Conservation (phyloP, 2,888 invertebrate species). For the Oeneis ivallda region DNA sequence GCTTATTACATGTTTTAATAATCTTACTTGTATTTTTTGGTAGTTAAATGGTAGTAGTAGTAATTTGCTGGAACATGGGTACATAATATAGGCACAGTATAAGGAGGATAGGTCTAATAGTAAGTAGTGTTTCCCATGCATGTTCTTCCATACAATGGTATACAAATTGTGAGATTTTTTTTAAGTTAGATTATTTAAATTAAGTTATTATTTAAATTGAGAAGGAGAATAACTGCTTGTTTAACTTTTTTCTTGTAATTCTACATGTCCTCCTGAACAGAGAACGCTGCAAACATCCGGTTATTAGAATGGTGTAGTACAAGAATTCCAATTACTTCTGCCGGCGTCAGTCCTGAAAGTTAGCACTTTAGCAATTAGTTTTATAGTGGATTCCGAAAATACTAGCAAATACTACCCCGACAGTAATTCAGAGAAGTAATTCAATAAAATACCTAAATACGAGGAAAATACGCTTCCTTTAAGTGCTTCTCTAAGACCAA, state of each 20-base stretch:
- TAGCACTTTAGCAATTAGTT: conserved; percentile 32
- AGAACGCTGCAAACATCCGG: background rate
- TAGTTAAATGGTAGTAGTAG: too few species aligned
- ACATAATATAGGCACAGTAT: too few species aligned
- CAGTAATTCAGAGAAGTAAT: conserved; percentile 1
- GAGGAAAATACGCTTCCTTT: background rate
- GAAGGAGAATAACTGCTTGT: too few species aligned
- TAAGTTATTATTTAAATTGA: too few species aligned
- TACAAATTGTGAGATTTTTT: too few species aligned
- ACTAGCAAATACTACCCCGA: conserved; percentile 4
- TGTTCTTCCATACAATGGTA: too few species aligned
- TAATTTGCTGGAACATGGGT: too few species aligned
- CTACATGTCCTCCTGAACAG: background rate
- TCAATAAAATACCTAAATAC: conserved; percentile 13
- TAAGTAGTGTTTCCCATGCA: too few species aligned
- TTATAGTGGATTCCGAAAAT: conserved; percentile 33
- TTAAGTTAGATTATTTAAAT: too few species aligned
- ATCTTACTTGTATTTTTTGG: too few species aligned
- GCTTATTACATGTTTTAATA: too few species aligned
- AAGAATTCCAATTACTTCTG: conserved; percentile 36
- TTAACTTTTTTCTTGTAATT: background rate
- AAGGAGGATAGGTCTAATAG: too few species aligned
- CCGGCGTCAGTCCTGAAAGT: conserved; percentile 30
- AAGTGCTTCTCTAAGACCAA: background rate
- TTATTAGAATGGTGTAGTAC: conserved; percentile 14